A percentile compares a stretch with the other conserved stretches of the same genome.
Evolutionary conservation across 2,797 vertebrate species (phyloP).

Genomic region (Steatocranus sp.): DNA sequence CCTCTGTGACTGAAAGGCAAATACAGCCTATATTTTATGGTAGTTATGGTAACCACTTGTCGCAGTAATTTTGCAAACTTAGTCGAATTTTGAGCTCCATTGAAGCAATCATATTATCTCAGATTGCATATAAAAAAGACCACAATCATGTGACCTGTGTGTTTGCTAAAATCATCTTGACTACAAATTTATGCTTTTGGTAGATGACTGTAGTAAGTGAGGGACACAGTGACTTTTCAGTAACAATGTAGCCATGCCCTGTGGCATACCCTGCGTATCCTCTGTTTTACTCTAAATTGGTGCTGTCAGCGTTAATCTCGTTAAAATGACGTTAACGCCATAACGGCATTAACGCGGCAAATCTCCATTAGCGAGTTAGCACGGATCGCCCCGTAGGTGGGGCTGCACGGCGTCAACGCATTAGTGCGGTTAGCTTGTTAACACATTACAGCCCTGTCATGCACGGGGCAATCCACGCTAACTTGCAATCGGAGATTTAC

Average conservation of each 20-base stretch:
- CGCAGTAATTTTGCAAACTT: fast-evolving
- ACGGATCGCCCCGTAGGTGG: neutral
- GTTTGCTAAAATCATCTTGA: neutral
- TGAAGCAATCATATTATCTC: neutral
- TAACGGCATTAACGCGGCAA: fast-evolving
- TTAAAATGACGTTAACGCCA: fast-evolving
- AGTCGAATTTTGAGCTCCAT: fast-evolving
- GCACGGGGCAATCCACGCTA: fast-evolving
- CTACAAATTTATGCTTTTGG: neutral
- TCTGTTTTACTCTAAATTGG: neutral
- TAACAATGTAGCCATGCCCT: neutral
- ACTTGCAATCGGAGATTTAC: neutral
- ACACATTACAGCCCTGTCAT: fast-evolving
- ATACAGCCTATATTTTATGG: neutral
- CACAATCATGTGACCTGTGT: fast-evolving
- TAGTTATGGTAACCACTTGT: neutral
- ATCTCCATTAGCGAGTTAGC: fast-evolving
- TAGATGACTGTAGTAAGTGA: neutral
- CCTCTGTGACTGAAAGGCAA: neutral
- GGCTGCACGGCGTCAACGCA: neutral
- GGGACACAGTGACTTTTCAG: neutral
- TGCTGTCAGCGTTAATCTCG: neutral
- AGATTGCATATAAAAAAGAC: neutral
- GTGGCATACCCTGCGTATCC: neutral
- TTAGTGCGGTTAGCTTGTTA: neutral